Base-by-base conservation (phyloP, 2,113 vertebrate genomes). In the Ranitomeya imitator region DNA sequence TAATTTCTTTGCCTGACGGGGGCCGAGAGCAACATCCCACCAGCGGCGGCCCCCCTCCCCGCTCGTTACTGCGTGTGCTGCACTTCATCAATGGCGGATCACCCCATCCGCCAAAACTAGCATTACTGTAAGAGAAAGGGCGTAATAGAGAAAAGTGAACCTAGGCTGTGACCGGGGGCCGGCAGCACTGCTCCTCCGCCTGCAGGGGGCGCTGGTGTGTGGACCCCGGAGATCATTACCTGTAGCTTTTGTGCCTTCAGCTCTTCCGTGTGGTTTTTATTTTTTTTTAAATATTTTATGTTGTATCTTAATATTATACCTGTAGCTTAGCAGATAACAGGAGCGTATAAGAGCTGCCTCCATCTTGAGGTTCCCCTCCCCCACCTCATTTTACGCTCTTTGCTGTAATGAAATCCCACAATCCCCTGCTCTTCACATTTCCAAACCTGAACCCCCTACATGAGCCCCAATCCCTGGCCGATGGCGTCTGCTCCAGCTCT, bases 241-340 rank as follows among this genome's bases (percentile, higher is more conserved):
- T 55, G 83, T 85, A 89, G 73, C 88, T 85, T 79, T 85, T 79
- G 88, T 85, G 83, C 83, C 88, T 89, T 85, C 79, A 65, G 82
- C 82, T 12, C 26, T 82, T 85, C 11, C 79, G 77, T 85, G 88
- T 78, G 77, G 26, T 19, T 61, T 57, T 55, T 83, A 52, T 86
- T 65, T 69, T 87, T 69, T 87, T 51, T 82, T 51, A 51, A 51
- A 74, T 88, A 61, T 82, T 76, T 87, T 80, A 77, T 80, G n/a
- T 67, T 63, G 4, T 63, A 15, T 59, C 23, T 85, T 85, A 85
- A 51, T 79, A 73, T 89, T 85, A 52, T 89, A 80, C 21, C 23
- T 85, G 85, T 89, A 85, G 82, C 88, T 85, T 77, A 16, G 63
- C 83, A 59, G 55, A 85, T 60, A 79, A 60, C 82, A 31, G 54